Evolutionary conservation across 2,797 vertebrate species (phyloP), one percentile per base, ranked within the genome.

Genomic region (Erpetoichthys calabaricus): DNA sequence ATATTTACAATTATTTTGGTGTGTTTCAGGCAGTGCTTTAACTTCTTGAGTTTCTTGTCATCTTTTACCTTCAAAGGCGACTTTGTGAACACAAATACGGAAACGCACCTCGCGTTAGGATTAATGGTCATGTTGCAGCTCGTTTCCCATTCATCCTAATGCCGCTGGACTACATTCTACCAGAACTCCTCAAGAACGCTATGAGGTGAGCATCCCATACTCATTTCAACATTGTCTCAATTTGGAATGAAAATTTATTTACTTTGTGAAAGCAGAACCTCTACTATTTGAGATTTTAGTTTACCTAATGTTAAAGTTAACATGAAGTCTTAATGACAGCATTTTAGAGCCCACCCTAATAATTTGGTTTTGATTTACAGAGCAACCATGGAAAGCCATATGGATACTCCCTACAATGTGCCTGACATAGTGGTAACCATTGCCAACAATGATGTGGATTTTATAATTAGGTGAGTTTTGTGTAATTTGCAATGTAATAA

Each of bases 51-150:
- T 25, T 10, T 2, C 43, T 44, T 3, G 5, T 3, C 44, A 45
- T 53, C 42, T 57, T 45, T 6, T 2, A 1, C 42, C 47, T 42
- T 7, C 45, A 5, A 66, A 82, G 82, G 64, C 74, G 82, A 3
- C 67, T 84, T 6, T 84, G 82, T 64, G 82, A 84, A 46, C 81
- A 82, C 67, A 82, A 81, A 45, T 85, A 82, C 0, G 82, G 82
- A 5, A 82, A 75, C 1, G 80, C 81, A 0, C 82, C 82, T 1
- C 74, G 75, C 0, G 81, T 85, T 42, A 70, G 81, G 47, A 78
- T 85, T 65, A 85, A 83, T 0, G 82, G 81, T 0, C 82, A 85
- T 0, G 82, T 85, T 51, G 82, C 82, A 0, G 81, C 82, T 2
- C 74, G 82, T 0, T 85, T 83, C 57, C 82, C 82, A 4, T 85